A percentile compares a stretch with the other conserved stretches of the same genome.
Conservation (phyloP, 92 coral and sea anemone species). For the Phymanthus crucifer region DNA sequence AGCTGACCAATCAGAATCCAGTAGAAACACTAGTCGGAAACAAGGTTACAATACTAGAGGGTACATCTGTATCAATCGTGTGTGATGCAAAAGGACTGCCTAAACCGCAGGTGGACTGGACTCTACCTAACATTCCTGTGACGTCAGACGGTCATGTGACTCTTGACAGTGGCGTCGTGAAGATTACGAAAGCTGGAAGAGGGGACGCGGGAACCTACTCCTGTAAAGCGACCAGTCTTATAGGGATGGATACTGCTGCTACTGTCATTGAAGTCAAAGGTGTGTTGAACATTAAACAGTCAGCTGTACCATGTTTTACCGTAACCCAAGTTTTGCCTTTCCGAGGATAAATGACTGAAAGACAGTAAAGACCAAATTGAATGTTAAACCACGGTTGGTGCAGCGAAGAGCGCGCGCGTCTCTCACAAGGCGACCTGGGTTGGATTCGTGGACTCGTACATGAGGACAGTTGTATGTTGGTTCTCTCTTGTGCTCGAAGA, state of each 20-base stretch:
- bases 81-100: conserved; percentile 69
- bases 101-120: conserved; percentile 60
- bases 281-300: conserved; percentile 1
- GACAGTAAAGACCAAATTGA: no score
- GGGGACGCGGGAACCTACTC: conserved; percentile 42
- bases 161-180: conserved; percentile 53
- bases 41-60: conserved; percentile 59
- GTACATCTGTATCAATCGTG: conserved; percentile 48
- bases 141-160: conserved; percentile 45
- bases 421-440: no score
- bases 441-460: no score
- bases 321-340: no score
- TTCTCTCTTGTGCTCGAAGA: no score
- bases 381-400: no score
- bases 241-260: conserved; percentile 60
- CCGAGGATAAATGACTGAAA: no score
- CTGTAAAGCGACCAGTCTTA: conserved; percentile 51
- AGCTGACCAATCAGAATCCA: conserved; percentile 35
- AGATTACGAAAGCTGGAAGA: conserved; percentile 24
- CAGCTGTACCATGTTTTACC: no score
- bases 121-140: conserved; percentile 45
- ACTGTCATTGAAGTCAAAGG: conserved; percentile 37
- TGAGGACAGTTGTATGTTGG: no score
- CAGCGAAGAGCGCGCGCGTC: no score
- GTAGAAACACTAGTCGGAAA: conserved; percentile 46